Evolutionary conservation across 2,113 vertebrate genomes (phyloP).

Genomic region (Ranitomeya variabilis): DNA sequence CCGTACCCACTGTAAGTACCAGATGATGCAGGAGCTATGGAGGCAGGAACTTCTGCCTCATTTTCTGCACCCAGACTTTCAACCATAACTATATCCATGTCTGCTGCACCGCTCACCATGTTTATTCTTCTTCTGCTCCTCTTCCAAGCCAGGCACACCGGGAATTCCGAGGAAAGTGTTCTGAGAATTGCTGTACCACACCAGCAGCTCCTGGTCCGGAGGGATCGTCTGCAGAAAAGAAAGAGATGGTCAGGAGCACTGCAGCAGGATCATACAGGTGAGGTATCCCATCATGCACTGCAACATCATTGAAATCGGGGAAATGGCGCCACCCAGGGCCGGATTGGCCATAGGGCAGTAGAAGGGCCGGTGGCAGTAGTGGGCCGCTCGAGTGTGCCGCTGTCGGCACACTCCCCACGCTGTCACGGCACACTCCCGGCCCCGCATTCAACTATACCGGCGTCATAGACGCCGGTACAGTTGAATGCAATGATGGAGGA

Average conservation of each 20-base stretch:
- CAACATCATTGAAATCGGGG: no score
- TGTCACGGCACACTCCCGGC: no score
- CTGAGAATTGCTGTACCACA: conserved; percentile 96
- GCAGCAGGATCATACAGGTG: background rate
- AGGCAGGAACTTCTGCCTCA: background rate
- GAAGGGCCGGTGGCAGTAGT: no score
- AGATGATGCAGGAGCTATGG: background rate
- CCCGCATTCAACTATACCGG: no score
- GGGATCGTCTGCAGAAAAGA: conserved; percentile 83
- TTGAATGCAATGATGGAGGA: no score
- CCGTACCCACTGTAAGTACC: no score
- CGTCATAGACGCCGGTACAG: no score
- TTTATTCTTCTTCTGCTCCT: conserved; percentile 91
- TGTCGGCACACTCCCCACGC: no score
- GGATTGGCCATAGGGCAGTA: no score
- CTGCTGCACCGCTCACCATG: conserved; percentile 74
- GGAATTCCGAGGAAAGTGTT: conserved; percentile 97
- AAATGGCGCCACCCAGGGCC: no score
- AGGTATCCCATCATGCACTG: background rate
- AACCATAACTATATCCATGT: background rate
- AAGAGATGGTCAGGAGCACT: background rate
- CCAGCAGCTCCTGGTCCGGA: conserved; percentile 94
- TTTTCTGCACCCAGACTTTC: no score
- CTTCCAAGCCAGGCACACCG: conserved; percentile 88
- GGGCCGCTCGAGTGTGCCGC: no score